Conservation (phyloP, 1,140 invertebrate species). For the Cecropterus lyciades region DNA sequence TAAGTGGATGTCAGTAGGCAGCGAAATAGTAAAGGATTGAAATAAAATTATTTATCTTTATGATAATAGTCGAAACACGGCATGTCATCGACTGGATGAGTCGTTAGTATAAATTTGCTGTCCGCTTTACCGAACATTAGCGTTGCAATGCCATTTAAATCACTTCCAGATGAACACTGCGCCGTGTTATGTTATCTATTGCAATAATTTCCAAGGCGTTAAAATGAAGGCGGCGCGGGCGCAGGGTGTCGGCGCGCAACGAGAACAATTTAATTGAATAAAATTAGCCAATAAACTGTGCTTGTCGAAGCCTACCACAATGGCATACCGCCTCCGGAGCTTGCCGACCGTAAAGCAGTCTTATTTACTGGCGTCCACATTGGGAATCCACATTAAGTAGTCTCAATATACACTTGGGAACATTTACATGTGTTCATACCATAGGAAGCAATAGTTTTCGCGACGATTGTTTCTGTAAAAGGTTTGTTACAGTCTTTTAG, state of each 20-base stretch:
- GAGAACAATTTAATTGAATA: conserved; percentile 82
- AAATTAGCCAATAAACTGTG: conserved; percentile 81
- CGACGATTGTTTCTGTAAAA: conserved; percentile 28
- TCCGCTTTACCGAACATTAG: conserved; percentile 46
- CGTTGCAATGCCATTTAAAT: conserved; percentile 54
- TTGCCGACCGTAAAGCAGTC: conserved; percentile 62
- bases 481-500: conserved; percentile 13
- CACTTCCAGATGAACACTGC: conserved; percentile 48
- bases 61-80: conserved; percentile 46
- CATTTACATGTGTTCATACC: conserved; percentile 60
- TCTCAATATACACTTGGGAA: conserved; percentile 58
- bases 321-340: conserved; percentile 68
- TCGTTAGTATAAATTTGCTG: conserved; percentile 60
- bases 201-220: conserved; percentile 75
- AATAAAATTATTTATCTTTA: conserved; percentile 57
- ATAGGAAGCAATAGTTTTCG: conserved; percentile 40
- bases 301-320: conserved; percentile 71
- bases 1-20: conserved; percentile 43
- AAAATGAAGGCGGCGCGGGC: conserved; percentile 54
- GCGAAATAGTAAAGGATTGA: conserved; percentile 46
- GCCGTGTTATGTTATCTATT: conserved; percentile 64
- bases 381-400: conserved; percentile 73
- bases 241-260: conserved; percentile 54
- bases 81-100: conserved; percentile 50
- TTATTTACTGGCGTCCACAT: conserved; percentile 71